Conservation (phyloP, 2,113 vertebrate species). For the Trochalopteron elliotii region DNA sequence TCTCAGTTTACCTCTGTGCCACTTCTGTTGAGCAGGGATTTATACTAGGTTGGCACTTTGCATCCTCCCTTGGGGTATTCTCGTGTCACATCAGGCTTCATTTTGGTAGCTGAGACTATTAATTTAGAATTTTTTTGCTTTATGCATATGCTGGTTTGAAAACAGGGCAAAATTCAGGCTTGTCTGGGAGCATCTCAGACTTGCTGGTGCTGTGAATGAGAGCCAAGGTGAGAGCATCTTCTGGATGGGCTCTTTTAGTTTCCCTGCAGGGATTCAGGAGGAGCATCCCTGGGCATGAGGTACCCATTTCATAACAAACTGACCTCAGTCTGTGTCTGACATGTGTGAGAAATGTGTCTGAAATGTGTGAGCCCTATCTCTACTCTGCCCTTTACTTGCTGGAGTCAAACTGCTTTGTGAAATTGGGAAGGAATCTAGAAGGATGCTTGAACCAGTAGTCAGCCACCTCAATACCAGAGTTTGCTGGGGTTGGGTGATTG, state of each 20-base stretch:
- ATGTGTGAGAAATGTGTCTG: too few species aligned
- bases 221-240: background rate
- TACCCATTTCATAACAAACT: background rate
- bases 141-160: background rate
- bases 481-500: background rate
- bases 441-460: background rate
- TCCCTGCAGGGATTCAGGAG: background rate
- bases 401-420: background rate
- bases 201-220: background rate
- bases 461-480: accelerated
- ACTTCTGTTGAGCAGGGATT: background rate
- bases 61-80: background rate
- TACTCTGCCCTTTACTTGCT: background rate
- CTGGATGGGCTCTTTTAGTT: background rate
- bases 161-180: background rate
- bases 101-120: background rate
- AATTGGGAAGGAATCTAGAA: background rate
- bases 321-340: background rate
- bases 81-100: background rate
- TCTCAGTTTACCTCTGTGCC: background rate
- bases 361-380: background rate
- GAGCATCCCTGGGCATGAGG: background rate
- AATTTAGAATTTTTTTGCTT: background rate
- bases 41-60: background rate
- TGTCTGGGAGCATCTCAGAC: background rate